These are phyloP conservation scores for Hemiprocne comata DNA, from an alignment of 2,113 vertebrate species.

Conservation along the genomic window DNA sequence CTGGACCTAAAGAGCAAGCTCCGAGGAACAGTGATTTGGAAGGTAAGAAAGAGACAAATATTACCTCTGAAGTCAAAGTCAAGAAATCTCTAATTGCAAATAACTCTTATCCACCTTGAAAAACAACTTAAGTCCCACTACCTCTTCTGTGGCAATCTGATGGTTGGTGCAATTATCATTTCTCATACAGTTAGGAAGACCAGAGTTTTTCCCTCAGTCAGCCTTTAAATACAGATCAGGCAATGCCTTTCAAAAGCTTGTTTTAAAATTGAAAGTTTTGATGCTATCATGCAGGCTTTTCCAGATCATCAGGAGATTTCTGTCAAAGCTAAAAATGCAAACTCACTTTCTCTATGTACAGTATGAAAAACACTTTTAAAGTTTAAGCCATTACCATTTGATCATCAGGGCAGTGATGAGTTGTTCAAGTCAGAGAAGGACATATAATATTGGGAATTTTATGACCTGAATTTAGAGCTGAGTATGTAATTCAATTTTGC, in stretches of 20 bases:
- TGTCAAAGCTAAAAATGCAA: conserved; percentile 10
- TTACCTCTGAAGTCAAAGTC: neutral
- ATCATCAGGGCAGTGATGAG: neutral
- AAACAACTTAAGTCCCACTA: neutral
- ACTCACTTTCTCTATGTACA: neutral
- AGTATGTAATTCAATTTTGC: neutral
- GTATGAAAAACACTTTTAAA: neutral
- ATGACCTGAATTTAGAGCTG: neutral
- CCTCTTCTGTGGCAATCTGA: neutral
- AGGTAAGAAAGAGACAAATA: neutral
- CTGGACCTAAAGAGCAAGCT: neutral
- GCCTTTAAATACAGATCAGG: neutral
- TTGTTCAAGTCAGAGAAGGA: neutral
- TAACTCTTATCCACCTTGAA: neutral
- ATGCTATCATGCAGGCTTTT: neutral
- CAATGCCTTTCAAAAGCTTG: neutral
- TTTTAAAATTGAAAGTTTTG: neutral
- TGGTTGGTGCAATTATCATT: neutral
- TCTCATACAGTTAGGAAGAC: neutral
- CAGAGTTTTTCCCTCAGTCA: neutral
- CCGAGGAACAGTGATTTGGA: neutral
- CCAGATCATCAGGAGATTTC: neutral
- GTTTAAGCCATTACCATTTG: neutral
- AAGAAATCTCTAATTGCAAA: neutral
- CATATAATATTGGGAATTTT: neutral